These are phyloP conservation scores for Perdita meconis DNA, from an alignment of 2,888 invertebrate genomes.

Conservation along the genomic window DNA sequence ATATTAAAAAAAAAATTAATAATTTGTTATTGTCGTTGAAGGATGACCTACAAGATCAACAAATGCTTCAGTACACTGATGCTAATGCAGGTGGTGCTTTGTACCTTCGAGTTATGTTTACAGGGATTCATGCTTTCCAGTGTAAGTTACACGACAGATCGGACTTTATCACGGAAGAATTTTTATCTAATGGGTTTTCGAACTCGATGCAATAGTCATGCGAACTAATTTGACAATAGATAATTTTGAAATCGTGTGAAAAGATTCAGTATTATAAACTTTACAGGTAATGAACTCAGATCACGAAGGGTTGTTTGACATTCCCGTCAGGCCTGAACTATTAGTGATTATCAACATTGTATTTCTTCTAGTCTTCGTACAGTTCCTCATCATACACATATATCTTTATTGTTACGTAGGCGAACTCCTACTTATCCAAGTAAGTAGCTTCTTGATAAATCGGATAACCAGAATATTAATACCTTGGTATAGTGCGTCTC, in stretches of 20 bases:
- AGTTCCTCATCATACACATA: slow-evolving; percentile 56
- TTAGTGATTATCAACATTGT: slow-evolving; percentile 50
- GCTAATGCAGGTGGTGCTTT: slow-evolving; percentile 67
- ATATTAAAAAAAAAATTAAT: too few species aligned
- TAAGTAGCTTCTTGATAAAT: slow-evolving; percentile 27
- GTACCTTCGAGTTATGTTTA: slow-evolving; percentile 72
- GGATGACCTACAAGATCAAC: slow-evolving; percentile 68
- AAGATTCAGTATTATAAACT: too few species aligned
- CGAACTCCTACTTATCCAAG: slow-evolving; percentile 62
- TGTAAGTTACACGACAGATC: too few species aligned
- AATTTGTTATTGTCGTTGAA: slow-evolving; percentile 36
- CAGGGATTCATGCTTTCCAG: slow-evolving; percentile 68
- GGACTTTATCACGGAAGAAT: too few species aligned
- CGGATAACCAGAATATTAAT: too few species aligned
- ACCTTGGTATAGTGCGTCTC: too few species aligned
- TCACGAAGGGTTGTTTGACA: slow-evolving; percentile 7
- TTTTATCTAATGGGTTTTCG: too few species aligned
- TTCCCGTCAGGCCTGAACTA: too few species aligned
- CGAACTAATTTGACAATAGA: too few species aligned
- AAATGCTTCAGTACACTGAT: slow-evolving; percentile 69
- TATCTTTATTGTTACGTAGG: slow-evolving; percentile 73
- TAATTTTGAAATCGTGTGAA: too few species aligned
- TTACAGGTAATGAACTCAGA: slow-evolving; percentile 22
- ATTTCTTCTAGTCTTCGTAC: slow-evolving; percentile 55
- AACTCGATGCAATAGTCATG: too few species aligned